A percentile compares a stretch with the other conserved stretches of the same genome.
These are phyloP conservation scores for Halichoeres trimaculatus DNA, from an alignment of 2,113 vertebrate genomes.

Conservation along the genomic window DNA sequence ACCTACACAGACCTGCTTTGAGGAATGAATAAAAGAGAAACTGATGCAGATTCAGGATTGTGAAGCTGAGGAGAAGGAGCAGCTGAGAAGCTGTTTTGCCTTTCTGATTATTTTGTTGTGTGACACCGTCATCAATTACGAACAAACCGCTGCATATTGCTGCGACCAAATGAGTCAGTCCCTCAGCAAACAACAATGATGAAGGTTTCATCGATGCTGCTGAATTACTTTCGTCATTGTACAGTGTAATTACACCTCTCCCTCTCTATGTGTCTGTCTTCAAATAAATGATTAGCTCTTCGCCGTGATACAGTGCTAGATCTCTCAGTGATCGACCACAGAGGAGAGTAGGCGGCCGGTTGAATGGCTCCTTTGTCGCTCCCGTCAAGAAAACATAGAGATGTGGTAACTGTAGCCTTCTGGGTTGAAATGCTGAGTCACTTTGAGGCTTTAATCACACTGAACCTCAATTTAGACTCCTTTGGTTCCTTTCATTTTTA, in stretches of 20 bases:
- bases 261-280: background rate
- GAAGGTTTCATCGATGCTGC: slow-evolving; percentile 21
- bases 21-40: background rate
- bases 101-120: slow-evolving; percentile 19
- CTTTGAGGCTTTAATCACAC: background rate
- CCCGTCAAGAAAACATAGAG: background rate
- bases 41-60: slow-evolving; percentile 22
- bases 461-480: background rate
- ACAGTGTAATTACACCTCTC: slow-evolving; percentile 46
- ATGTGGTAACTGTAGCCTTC: background rate
- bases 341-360: background rate
- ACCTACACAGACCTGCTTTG: background rate
- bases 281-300: slow-evolving; percentile 46
- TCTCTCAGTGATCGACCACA: slow-evolving; percentile 26
- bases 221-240: slow-evolving; percentile 9
- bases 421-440: background rate
- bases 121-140: slow-evolving; percentile 33
- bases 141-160: slow-evolving; percentile 9
- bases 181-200: slow-evolving; percentile 1
- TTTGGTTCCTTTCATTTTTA: background rate
- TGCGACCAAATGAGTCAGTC: slow-evolving; percentile 7
- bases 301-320: background rate
- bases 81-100: slow-evolving; percentile 3
- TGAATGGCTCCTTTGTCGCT: slow-evolving; percentile 38
- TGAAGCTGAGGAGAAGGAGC: background rate